Base-by-base conservation (phyloP, 2,113 vertebrate species). In the Leptodactylus fuscus region DNA sequence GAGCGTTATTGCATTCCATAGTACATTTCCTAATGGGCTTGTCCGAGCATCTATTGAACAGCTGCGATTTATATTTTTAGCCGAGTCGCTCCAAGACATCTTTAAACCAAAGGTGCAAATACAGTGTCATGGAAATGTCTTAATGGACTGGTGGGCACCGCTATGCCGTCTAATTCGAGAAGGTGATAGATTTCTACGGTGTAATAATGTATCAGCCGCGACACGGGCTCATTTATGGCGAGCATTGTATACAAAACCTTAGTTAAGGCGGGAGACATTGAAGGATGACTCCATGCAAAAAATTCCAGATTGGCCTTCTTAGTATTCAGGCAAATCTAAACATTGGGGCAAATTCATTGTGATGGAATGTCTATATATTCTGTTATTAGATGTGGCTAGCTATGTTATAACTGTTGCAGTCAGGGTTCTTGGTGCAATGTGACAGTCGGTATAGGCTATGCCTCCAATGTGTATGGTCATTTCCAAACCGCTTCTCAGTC, bases 1-100 rank as follows among this genome's bases (percentile, higher is more conserved):
- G 88, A 91, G 87, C 87, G 89, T 91, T 91, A 90, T 86, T 88
- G 88, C 89, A 91, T 91, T 91, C 88, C 88, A 84, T 91, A 90
- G 88, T 91, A 91, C 87, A 91, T 91, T 91, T 92, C 90, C 88
- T 91, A 90, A 89, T 85, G 84, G 88, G 87, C 89, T 80, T 91
- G 91, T 87, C 88, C 88, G 79, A 89, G 87, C 88, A 88, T 90
- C 88, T 87, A 89, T 86, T 88, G 85, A 91, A 92, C 90, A 93
- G 89, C 91, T 92, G 90, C 87, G 88, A 83, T 60, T 73, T 0
- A 8, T 91, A 90, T 91, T 90, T 91, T 88, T 89, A 89, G 90
- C 78, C 87, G 49, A 46, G 79, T 81, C 83, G 41, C 79, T 87
- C 88, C 87, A 87, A 89, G 75, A 86, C 87, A 55, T 87, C 71